Percentiles rank a stretch among this genome's conserved stretches.
Evolutionary conservation across 2,888 invertebrate genomes (phyloP).

Genomic region (Nomada hirtipes): DNA sequence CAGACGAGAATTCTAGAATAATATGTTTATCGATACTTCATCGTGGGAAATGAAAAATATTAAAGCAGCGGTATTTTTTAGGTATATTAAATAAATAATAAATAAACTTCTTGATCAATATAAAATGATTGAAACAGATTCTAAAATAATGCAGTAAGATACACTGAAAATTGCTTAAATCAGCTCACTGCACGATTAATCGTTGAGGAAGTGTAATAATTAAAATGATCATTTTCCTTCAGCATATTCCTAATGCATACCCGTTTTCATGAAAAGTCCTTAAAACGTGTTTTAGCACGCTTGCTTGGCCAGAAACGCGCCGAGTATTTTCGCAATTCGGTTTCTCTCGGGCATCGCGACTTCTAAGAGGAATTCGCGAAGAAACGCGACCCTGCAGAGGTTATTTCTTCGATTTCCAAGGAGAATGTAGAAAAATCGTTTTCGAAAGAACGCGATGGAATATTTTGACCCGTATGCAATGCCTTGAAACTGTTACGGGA

Average conservation of each 20-base stretch:
- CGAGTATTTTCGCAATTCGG: conserved; percentile 22
- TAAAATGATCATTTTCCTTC: too few relatives aligned
- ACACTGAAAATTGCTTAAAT: too few relatives aligned
- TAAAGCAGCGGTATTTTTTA: background rate
- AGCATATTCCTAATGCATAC: too few relatives aligned
- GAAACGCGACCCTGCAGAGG: conserved; percentile 29
- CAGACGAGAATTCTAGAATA: too few relatives aligned
- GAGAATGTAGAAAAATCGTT: conserved; percentile 25
- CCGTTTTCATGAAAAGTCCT: too few relatives aligned
- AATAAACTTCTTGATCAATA: too few relatives aligned
- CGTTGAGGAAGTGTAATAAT: too few relatives aligned
- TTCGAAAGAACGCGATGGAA: conserved; percentile 15
- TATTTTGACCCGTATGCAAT: conserved; percentile 13
- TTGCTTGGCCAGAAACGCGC: background rate
- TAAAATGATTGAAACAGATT: too few relatives aligned
- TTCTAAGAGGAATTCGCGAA: conserved; percentile 18
- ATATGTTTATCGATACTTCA: background rate
- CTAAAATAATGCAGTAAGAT: too few relatives aligned
- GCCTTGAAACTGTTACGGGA: background rate
- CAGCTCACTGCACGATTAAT: background rate
- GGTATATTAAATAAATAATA: too few relatives aligned
- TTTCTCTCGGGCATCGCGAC: conserved; percentile 18
- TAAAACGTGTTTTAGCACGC: conserved; percentile 4
- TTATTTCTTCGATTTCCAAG: conserved; percentile 48
- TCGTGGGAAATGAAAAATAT: background rate